A percentile compares a stretch with the other conserved stretches of the same genome.
Conservation (phyloP, 2,797 vertebrate species). For the Sebastes taczanowskii region DNA sequence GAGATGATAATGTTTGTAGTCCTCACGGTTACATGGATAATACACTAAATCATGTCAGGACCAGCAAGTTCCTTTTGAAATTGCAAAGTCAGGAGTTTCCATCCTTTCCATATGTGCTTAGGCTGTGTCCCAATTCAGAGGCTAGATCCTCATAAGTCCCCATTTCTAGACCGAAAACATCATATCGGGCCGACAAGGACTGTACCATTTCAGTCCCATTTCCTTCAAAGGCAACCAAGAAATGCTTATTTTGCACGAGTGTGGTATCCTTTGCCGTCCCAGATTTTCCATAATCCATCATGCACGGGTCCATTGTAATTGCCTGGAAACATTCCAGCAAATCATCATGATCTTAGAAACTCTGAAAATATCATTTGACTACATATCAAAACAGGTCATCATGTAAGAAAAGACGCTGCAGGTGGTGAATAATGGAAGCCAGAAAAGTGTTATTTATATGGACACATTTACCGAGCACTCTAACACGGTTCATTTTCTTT, state of each 20-base stretch:
- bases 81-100: slow-evolving; percentile 11
- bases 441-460: neutral
- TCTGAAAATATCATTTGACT: neutral
- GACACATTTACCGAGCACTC: neutral
- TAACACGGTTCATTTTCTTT: neutral
- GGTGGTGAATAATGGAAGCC: neutral
- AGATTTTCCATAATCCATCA: neutral
- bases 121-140: slow-evolving; percentile 18
- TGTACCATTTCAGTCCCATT: neutral
- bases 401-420: neutral
- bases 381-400: neutral
- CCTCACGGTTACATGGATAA: neutral
- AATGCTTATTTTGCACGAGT: neutral
- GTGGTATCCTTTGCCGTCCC: neutral
- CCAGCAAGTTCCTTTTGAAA: neutral
- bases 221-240: neutral
- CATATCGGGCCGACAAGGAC: neutral
- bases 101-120: neutral
- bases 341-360: neutral
- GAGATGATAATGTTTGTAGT: neutral
- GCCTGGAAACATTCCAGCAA: neutral
- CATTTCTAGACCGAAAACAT: neutral
- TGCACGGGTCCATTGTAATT: neutral
- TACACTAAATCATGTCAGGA: neutral
- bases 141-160: neutral